phyloP scores from a whole-genome alignment of 2,113 vertebrate species.

The Nothoprocta perdicaria region DNA sequence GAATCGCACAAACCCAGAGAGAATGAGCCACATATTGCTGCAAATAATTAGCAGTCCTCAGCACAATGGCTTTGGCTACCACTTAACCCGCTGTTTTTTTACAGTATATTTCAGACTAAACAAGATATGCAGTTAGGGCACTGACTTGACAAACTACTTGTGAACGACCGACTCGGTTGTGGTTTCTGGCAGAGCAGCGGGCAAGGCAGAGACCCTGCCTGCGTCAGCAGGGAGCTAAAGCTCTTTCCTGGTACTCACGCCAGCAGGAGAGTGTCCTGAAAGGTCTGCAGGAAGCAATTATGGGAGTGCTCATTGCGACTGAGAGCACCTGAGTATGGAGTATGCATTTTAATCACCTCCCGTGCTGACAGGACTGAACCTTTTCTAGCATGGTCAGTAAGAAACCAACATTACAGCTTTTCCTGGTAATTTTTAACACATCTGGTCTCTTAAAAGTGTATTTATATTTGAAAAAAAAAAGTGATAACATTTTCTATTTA shows the following conservation, averaged over 20 bases:
- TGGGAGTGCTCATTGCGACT: neutral
- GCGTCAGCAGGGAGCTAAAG: neutral
- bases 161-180: neutral
- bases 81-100: neutral
- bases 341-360: neutral
- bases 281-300: neutral
- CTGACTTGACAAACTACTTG: neutral
- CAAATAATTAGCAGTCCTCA: neutral
- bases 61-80: neutral
- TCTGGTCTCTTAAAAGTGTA: neutral
- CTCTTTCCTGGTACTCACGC: neutral
- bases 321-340: neutral
- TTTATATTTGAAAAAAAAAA: neutral
- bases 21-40: neutral
- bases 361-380: neutral
- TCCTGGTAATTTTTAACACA: neutral
- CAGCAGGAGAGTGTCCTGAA: neutral
- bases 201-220: neutral
- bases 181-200: neutral
- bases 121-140: neutral
- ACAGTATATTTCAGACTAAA: neutral
- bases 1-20: neutral
- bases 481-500: neutral
- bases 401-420: neutral
- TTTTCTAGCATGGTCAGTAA: neutral